A percentile compares a stretch with the other conserved stretches of the same genome.
Evolutionary conservation across 2,888 invertebrate genomes (phyloP).

Genomic region (Drosophila prolongata): DNA sequence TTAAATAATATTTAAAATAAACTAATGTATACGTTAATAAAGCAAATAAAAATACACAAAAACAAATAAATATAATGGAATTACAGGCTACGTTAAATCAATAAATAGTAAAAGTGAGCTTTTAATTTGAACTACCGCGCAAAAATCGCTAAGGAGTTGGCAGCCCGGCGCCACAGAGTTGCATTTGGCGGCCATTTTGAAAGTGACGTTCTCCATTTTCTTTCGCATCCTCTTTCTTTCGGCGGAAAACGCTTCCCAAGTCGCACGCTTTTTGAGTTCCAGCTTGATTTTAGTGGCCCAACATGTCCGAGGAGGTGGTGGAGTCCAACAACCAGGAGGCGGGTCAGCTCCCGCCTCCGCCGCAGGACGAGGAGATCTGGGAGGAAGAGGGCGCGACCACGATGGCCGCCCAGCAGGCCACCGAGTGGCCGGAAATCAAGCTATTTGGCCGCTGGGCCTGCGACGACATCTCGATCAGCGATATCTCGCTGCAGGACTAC

Average conservation of each 20-base stretch:
- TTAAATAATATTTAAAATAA: not conserved
- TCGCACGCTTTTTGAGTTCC: slow-evolving; percentile 2
- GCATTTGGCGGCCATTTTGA: slow-evolving; percentile 20
- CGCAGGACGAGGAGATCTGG: slow-evolving; percentile 36
- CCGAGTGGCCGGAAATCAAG: slow-evolving; percentile 97
- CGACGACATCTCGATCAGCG: slow-evolving; percentile 98
- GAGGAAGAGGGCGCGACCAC: slow-evolving; percentile 32
- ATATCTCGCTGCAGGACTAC: slow-evolving; percentile 98
- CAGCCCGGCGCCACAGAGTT: slow-evolving; percentile 9
- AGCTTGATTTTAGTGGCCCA: not conserved
- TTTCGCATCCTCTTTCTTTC: slow-evolving; percentile 32
- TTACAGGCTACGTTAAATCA: no score
- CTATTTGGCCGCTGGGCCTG: slow-evolving; percentile 98
- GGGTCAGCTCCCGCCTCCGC: not conserved
- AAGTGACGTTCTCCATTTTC: slow-evolving; percentile 22
- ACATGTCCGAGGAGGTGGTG: slow-evolving; percentile 24
- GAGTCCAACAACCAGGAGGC: slow-evolving; percentile 17
- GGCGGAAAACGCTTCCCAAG: not conserved
- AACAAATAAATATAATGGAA: no score
- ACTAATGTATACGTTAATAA: no score
- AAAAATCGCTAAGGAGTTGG: not conserved
- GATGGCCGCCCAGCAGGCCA: slow-evolving; percentile 17
- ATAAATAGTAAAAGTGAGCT: no score
- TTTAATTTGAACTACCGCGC: slow-evolving; percentile 9
- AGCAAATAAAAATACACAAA: no score